phyloP scores from a whole-genome alignment of 2,888 invertebrate species.

The Beris chalybata region DNA sequence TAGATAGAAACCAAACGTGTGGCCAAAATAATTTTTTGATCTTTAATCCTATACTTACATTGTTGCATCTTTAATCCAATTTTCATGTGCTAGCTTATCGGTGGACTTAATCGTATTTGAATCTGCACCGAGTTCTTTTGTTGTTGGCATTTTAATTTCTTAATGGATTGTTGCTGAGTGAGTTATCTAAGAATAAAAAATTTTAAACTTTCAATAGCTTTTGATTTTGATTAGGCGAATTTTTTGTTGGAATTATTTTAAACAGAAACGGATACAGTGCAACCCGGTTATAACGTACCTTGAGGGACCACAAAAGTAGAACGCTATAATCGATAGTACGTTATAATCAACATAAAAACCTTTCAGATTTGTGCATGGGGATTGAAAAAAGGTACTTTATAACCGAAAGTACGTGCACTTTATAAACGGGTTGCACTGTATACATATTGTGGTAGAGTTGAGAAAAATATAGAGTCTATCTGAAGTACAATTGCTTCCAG shows the following conservation, averaged over 20 bases:
- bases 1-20: too few species aligned
- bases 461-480: too few species aligned
- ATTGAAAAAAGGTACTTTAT: too few species aligned
- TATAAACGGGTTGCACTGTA: too few species aligned
- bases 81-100: conserved; percentile 8
- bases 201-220: background rate
- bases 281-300: background rate
- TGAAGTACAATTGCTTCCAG: background rate
- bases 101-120: background rate
- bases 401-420: too few species aligned
- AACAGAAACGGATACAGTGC: background rate
- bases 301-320: too few species aligned
- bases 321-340: too few species aligned
- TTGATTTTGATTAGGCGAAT: background rate
- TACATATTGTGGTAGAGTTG: too few species aligned
- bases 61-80: conserved; percentile 10
- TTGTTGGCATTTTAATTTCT: conserved; percentile 7
- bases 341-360: too few species aligned
- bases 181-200: background rate
- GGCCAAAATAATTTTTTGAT: background rate
- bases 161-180: background rate
- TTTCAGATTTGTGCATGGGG: too few species aligned
- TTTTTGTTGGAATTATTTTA: background rate
- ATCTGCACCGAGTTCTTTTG: background rate
- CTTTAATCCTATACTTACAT: conserved; percentile 5